Base-by-base conservation (phyloP, 1,140 invertebrate species). In the Eueides isabella region DNA sequence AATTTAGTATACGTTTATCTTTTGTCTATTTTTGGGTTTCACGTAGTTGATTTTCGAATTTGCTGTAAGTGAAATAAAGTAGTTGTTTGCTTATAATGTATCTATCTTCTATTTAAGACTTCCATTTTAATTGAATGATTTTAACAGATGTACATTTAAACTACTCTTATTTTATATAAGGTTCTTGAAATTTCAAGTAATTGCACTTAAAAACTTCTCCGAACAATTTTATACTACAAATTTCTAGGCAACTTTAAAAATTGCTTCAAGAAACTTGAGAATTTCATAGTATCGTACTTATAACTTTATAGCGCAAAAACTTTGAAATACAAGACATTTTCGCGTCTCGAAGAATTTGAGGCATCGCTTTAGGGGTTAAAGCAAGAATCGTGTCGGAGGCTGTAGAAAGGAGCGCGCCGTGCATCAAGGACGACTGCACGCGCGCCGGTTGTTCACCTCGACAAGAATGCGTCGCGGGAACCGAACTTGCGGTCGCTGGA, bases 381-480 rank as follows among this genome's bases (percentile, higher is more conserved):
- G 66, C 65, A 48, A 74, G 61, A 74, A 33, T 64, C 67, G 29
- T 61, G 41, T 55, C 23, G 3, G 48, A 55, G 48, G 23, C 48
- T 55, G 23, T 55, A 55, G 48, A 55, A 55, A 26, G 48, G 48
- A 55, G 48, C 23, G 11, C 23, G 48, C 84, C 82, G 81, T 75
- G 80, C 74, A 79, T 77, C 89, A 89, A 89, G 89, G 88, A 89
- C 87, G 88, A 85, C 79, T 74, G 77, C 85, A 84, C 80, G 79
- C 79, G 75, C 79, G 82, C 76, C 80, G 89, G 88, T 91, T 91
- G 87, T 90, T 91, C 81, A 91, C 89, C 89, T 89, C 87, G 80
- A 44, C 80, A 88, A 84, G 89, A 89, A 90, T 89, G 89, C 86
- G 87, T 81, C 83, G 64, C 68, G 70, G 71, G 73, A 79, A 67